A percentile compares a stretch with the other conserved stretches of the same genome.
Evolutionary conservation across 2,113 vertebrate species (phyloP).

Genomic region (Oplegnathus fasciatus): DNA sequence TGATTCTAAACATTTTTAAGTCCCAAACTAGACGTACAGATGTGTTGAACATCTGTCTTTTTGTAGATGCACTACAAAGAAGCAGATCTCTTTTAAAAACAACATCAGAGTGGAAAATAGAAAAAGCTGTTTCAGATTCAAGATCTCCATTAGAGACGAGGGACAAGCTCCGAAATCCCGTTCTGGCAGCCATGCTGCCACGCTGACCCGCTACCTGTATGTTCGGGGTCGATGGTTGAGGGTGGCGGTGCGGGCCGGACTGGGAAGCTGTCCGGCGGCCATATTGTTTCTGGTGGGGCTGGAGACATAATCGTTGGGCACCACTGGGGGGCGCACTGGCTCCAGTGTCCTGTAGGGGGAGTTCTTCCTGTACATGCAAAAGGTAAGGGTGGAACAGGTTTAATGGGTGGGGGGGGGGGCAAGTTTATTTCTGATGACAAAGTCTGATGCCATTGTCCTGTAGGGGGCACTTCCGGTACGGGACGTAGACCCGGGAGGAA

Average conservation of each 20-base stretch:
- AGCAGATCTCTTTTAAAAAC: not conserved
- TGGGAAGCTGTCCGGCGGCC: constrained; percentile 88
- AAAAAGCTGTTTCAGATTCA: no score
- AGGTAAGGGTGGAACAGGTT: constrained; percentile 39
- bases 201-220: constrained; percentile 89
- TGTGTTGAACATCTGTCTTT: constrained; percentile 17
- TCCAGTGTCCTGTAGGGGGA: constrained; percentile 98
- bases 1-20: not conserved
- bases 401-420: not conserved
- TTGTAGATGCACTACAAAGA: not conserved
- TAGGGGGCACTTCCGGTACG: not conserved
- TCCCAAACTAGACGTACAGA: not conserved
- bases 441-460: not conserved
- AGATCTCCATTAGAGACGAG: not conserved
- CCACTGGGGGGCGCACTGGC: constrained; percentile 96
- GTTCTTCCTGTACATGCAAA: constrained; percentile 88
- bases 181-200: constrained; percentile 6
- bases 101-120: not conserved
- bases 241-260: constrained; percentile 94
- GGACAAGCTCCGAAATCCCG: not conserved
- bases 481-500: not conserved
- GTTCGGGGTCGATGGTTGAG: constrained; percentile 95
- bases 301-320: constrained; percentile 96
- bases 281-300: constrained; percentile 92
- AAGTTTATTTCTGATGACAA: not conserved